Evolutionary conservation across 1,140 invertebrate species (phyloP), one percentile per base, ranked within the genome.

Genomic region (Drosophila quadrilineata): DNA sequence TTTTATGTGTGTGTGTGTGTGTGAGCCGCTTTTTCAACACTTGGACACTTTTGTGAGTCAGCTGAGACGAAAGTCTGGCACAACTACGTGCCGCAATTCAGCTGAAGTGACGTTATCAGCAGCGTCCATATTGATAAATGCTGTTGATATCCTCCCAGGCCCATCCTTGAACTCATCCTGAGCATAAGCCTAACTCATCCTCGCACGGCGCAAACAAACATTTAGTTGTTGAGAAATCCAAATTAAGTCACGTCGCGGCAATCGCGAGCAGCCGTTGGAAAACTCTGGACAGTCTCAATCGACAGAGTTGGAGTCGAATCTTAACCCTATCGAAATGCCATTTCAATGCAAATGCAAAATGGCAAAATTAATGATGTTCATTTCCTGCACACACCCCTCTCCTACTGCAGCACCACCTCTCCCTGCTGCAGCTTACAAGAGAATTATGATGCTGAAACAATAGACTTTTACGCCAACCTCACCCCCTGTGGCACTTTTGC

Each of bases 211-310:
- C 59, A 57, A 85, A 79, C 71, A 80, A 80, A 82, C 58, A 82
- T 82, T 82, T 84, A 85, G 74, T 84, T 77, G 63, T 85, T 54
- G n/a, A n/a, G 69, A 66, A 75, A 64, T 79, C 75, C 63, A 87
- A 87, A 87, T 87, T 84, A 85, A 87, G 84, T 87, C 84, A 87
- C 84, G 84, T 87, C 71, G 74, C 65, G 63, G 57, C 84, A 87
- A 87, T 87, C 84, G 86, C 77, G 84, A 21, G 21, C 80, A 84
- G 77, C 74, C 59, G 73, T 73, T 66, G 48, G 53, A 48, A 58
- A 71, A 75, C 52, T 80, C 64, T 59, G 59, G 58, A 50, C 52
- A n/a, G n/a, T n/a, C n/a, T n/a, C n/a, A n/a, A n/a, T 5, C 19
- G 24, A 49, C 33, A 21, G 43, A 57, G 8, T 36, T 31, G 58